phyloP scores from a whole-genome alignment of 2,797 vertebrate species.

The Tympanoctomys barrerae region DNA sequence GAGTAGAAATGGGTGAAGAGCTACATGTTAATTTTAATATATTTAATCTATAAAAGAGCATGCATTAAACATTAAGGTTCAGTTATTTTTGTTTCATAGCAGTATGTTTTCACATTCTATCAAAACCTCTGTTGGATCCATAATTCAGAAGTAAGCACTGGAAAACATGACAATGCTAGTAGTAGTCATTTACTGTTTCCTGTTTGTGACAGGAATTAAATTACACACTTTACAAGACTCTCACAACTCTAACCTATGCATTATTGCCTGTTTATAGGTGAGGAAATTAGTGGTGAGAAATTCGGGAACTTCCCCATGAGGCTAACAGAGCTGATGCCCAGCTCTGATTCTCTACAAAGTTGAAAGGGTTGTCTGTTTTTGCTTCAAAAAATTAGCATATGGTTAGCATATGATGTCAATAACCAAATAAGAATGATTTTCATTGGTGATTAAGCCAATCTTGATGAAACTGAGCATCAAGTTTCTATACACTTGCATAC shows the following conservation, averaged over 20 bases:
- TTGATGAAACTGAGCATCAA: conserved; percentile 64
- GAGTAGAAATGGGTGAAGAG: background rate
- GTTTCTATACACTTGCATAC: conserved; percentile 75
- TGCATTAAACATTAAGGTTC: background rate
- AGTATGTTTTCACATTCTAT: background rate
- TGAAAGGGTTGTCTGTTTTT: conserved; percentile 61
- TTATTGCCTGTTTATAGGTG: background rate
- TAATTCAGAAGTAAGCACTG: conserved; percentile 5
- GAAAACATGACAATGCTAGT: background rate
- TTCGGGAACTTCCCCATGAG: conserved; percentile 7
- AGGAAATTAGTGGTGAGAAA: background rate
- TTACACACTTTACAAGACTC: background rate
- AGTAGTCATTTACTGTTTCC: background rate
- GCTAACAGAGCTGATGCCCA: background rate
- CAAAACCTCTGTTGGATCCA: background rate
- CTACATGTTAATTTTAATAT: background rate
- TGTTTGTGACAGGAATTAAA: background rate
- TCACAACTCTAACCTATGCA: background rate
- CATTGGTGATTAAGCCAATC: conserved; percentile 69
- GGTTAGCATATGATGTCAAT: conserved; percentile 75
- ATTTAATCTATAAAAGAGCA: background rate
- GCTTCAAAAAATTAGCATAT: conserved; percentile 71
- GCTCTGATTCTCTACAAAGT: conserved; percentile 31
- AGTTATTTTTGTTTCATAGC: conserved; percentile 28
- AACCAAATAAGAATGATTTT: conserved; percentile 73